These are phyloP conservation scores for Luperina nickerlii DNA, from an alignment of 2,888 invertebrate species.

Conservation along the genomic window DNA sequence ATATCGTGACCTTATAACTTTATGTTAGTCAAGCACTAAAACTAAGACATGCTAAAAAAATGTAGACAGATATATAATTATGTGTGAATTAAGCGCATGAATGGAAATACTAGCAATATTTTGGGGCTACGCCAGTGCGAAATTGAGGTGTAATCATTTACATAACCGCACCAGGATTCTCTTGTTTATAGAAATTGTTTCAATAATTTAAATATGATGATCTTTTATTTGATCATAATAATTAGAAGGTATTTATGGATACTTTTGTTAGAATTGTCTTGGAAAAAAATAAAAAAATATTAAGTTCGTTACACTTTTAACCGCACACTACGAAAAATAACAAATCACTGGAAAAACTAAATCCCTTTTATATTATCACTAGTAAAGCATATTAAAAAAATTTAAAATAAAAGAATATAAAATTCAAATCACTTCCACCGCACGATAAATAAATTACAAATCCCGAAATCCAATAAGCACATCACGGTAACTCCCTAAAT, in stretches of 20 bases:
- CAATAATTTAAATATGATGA: neutral
- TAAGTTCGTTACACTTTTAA: neutral
- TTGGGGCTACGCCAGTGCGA: conserved; percentile 17
- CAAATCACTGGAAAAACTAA: neutral
- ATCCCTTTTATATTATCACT: neutral
- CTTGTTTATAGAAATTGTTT: neutral
- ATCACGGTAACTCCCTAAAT: conserved; percentile 49
- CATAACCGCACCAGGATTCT: neutral
- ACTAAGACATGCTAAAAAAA: neutral
- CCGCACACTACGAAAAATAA: neutral
- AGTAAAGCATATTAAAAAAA: neutral
- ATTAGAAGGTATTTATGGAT: neutral
- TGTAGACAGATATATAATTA: neutral
- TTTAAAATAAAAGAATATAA: too few relatives aligned
- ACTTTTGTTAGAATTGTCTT: neutral
- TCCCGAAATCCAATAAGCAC: conserved; percentile 35
- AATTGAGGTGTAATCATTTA: conserved; percentile 35
- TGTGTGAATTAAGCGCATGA: conserved; percentile 5
- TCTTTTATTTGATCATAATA: neutral
- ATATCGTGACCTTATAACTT: neutral
- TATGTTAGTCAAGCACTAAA: neutral
- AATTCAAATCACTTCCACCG: conserved; percentile 9
- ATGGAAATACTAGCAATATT: conserved; percentile 7
- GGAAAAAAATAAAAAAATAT: too few relatives aligned
- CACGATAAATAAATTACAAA: neutral